Evolutionary conservation across 2,888 invertebrate genomes (phyloP), one percentile per base, ranked within the genome.

Genomic region (Ashinkailepas kermadecensis): DNA sequence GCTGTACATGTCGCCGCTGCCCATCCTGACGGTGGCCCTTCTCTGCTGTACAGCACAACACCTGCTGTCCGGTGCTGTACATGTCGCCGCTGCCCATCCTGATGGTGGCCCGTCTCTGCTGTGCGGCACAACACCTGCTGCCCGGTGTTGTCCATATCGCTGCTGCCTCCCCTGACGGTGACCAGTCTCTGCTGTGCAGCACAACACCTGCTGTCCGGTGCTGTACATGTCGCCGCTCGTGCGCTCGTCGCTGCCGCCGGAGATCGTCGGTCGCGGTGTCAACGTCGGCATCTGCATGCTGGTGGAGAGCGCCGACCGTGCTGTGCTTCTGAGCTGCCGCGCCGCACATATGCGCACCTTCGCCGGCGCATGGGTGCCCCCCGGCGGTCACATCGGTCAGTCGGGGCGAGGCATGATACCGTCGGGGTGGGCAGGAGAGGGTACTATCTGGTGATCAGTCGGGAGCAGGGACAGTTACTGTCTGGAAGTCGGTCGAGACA

Each of bases 341-440:
- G 86, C 88, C 7, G 83, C 85, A 23, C 87, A 87, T 81, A 86
- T 89, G 84, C 82, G 87, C 23, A 87, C 88, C 64, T 89, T 88
- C 84, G 88, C 89, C 12, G 87, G 87, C 13, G 86, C 87, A 10
- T 89, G 89, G 89, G 89, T 89, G 0, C 88, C 89, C 56, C 89
- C 89, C 84, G 88, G 88, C 80, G 88, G 88, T 8, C 88, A 88
- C 83, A 83, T 88, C 64, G 88, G 86, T 85, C 79, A 39, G 83
- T 80, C 15, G 94, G 56, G 21, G 54, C 18, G 15, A 39, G 39
- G 4, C 39, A 39, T 39, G 39, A 4, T 3, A 25, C 23, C 13
- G n/a, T 12, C 13, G 54, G 58, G 58, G 1, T 13, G 18, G 18
- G 3, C 10, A 18, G 64, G n/a, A 10, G 8, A n/a, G 64, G 64